Conservation (phyloP, 2,113 vertebrate genomes). For the Chamaetylas fuelleborni region DNA sequence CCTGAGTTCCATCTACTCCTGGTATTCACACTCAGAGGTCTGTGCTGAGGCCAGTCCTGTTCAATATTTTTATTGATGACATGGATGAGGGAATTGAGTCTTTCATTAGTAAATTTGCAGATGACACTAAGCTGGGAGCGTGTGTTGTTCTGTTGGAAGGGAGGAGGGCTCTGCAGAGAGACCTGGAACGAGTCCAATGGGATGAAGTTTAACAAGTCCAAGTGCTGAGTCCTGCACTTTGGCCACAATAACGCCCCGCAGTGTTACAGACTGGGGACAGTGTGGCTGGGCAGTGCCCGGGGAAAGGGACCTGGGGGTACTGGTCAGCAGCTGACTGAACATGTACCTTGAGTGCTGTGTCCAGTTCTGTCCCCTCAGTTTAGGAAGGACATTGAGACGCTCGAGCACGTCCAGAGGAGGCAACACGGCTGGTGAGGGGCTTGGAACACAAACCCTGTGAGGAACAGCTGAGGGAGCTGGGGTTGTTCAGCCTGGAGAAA, state of each 20-base stretch:
- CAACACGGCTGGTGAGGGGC: too few relatives aligned
- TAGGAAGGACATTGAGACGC: too few relatives aligned
- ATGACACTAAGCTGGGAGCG: neutral
- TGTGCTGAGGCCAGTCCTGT: neutral
- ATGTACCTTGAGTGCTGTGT: neutral
- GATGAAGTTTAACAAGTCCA: neutral
- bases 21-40: neutral
- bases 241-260: neutral
- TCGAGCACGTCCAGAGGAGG: too few relatives aligned
- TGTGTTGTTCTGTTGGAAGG: rapidly evolving
- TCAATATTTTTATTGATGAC: neutral
- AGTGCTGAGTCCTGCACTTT: rapidly evolving
- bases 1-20: neutral
- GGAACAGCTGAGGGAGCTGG: too few relatives aligned
- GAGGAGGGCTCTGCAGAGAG: neutral
- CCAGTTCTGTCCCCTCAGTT: too few relatives aligned
- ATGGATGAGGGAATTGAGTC: neutral
- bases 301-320: neutral
- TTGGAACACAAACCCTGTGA: too few relatives aligned
- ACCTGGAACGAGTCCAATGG: rapidly evolving
- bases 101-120: neutral
- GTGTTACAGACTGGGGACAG: rapidly evolving
- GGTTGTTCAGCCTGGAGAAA: too few relatives aligned
- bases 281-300: neutral
- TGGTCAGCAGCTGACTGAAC: rapidly evolving